phyloP scores from a whole-genome alignment of 2,113 vertebrate species.

The Sebastes fasciatus region DNA sequence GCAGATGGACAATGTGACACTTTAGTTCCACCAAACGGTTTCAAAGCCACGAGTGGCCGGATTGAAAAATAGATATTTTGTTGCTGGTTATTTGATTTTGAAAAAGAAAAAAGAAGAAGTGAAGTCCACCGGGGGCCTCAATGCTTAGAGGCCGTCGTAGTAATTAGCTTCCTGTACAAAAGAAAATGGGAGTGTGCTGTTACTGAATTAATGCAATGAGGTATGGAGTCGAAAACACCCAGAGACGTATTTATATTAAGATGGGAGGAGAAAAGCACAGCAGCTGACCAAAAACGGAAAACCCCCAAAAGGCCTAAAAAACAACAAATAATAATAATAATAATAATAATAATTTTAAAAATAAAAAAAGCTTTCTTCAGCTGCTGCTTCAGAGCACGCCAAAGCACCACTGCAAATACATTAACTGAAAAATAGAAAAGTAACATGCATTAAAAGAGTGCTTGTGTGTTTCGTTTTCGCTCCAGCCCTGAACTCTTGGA shows the following conservation, averaged over 20 bases:
- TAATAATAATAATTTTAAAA: neutral
- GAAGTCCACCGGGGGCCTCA: conserved; percentile 33
- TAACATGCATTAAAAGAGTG: conserved; percentile 78
- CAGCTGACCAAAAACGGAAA: conserved; percentile 40
- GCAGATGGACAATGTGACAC: conserved; percentile 58
- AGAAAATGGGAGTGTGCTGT: conserved; percentile 55
- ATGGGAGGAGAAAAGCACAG: conserved; percentile 53
- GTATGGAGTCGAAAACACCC: conserved; percentile 75
- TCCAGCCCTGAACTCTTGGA: conserved; percentile 29
- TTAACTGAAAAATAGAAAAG: conserved; percentile 69
- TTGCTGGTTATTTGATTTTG: conserved; percentile 72
- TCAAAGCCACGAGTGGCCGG: conserved; percentile 53
- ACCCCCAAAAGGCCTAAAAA: conserved; percentile 10
- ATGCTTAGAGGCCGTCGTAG: conserved; percentile 33
- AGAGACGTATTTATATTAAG: conserved; percentile 56
- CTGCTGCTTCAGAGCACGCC: conserved; percentile 47
- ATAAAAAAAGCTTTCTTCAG: conserved; percentile 40
- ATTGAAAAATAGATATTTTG: conserved; percentile 81
- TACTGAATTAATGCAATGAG: conserved; percentile 68
- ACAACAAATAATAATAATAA: conserved; percentile 5
- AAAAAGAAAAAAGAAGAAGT: conserved; percentile 12
- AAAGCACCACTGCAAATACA: conserved; percentile 75
- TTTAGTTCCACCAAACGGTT: conserved; percentile 36
- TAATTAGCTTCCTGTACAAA: conserved; percentile 64
- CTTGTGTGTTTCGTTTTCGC: conserved; percentile 42